These are phyloP conservation scores for Philonicus albiceps DNA, from an alignment of 2,888 invertebrate genomes.

Conservation along the genomic window DNA sequence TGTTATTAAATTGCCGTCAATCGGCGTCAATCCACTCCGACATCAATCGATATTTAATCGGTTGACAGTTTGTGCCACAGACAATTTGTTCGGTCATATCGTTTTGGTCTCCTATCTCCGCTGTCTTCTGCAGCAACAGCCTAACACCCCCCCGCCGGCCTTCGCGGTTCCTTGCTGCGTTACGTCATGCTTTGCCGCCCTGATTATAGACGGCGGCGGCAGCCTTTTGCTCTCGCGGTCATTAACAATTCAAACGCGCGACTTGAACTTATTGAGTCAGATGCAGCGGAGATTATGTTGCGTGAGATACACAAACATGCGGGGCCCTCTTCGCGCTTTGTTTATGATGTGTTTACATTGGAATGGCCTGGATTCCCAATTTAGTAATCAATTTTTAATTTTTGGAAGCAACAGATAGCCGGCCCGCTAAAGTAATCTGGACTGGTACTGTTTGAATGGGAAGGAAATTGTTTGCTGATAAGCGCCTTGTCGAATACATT, in stretches of 20 bases:
- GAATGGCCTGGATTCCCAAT: slow-evolving; percentile 27
- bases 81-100: slow-evolving; percentile 4
- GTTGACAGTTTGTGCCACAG: slow-evolving; percentile 10
- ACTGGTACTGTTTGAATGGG: not conserved
- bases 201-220: not conserved
- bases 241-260: slow-evolving; percentile 1
- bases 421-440: not conserved
- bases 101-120: not conserved
- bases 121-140: not conserved
- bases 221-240: slow-evolving; percentile 14
- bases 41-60: slow-evolving; percentile 21
- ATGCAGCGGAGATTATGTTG: slow-evolving; percentile 1
- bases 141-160: not conserved
- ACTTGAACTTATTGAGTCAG: not conserved
- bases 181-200: not conserved
- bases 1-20: slow-evolving; percentile 33
- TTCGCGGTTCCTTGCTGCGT: not conserved
- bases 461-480: not conserved
- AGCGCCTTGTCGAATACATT: not conserved
- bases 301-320: not conserved
- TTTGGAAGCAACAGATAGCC: slow-evolving; percentile 1
- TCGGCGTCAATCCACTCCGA: slow-evolving; percentile 15
- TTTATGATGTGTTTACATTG: slow-evolving; percentile 32
- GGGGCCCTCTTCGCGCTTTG: not conserved
- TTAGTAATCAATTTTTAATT: slow-evolving; percentile 30